phyloP scores from a whole-genome alignment of 2,113 vertebrate species.

The Ictalurus furcatus region DNA sequence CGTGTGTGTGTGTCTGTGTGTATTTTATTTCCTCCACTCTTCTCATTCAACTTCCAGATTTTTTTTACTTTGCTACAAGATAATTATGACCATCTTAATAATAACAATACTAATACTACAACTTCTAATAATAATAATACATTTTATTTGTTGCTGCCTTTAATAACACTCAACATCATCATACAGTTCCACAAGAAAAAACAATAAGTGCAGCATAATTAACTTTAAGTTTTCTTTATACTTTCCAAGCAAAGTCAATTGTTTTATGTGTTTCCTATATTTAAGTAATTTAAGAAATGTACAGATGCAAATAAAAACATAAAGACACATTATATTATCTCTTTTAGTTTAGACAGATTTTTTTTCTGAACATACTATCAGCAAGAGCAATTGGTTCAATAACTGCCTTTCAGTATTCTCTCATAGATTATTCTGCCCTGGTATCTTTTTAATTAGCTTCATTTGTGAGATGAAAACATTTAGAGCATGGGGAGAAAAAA shows the following conservation, averaged over 20 bases:
- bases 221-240: not conserved
- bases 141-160: too few relatives aligned
- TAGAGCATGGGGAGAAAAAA: conserved; percentile 21
- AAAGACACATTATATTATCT: not conserved
- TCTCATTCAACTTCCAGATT: not conserved
- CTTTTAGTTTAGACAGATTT: not conserved
- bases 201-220: too few relatives aligned
- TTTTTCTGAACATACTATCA: not conserved
- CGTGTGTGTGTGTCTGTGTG: not conserved
- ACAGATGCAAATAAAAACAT: not conserved
- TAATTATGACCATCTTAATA: not conserved
- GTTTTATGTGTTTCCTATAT: not conserved
- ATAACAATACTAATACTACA: too few relatives aligned
- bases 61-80: not conserved
- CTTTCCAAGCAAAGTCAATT: not conserved
- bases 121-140: too few relatives aligned
- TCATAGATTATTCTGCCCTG: conserved; percentile 19
- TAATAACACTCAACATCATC: too few relatives aligned
- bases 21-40: not conserved
- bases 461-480: conserved; percentile 34
- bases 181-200: too few relatives aligned
- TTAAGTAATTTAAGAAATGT: not conserved
- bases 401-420: conserved; percentile 8
- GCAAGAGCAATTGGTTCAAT: not conserved
- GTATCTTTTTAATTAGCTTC: conserved; percentile 49